Percentiles rank a stretch among this genome's conserved stretches.
These are phyloP conservation scores for Botia almorhae DNA, from an alignment of 2,797 vertebrate genomes.

Conservation along the genomic window DNA sequence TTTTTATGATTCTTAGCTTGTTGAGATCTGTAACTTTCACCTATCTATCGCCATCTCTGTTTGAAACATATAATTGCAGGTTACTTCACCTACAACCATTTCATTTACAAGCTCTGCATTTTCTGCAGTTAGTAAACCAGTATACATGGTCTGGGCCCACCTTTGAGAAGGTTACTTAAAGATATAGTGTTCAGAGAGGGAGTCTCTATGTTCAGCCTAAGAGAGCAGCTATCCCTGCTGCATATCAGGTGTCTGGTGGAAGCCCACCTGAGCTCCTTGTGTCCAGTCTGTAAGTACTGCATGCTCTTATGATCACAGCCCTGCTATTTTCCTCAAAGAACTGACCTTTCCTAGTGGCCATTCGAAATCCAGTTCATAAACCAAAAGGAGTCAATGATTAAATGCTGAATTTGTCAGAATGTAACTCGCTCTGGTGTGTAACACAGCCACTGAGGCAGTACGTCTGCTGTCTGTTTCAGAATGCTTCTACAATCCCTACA, in stretches of 20 bases:
- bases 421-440: neutral
- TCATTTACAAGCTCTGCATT: too few relatives aligned
- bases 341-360: constrained; percentile 4
- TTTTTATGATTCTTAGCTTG: neutral
- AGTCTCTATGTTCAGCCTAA: constrained; percentile 6
- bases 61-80: too few relatives aligned
- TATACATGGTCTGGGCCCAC: constrained; percentile 18
- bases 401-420: neutral
- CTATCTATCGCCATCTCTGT: too few relatives aligned
- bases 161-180: constrained; percentile 18
- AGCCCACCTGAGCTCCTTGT: constrained; percentile 39
- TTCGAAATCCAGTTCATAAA: neutral
- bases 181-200: constrained; percentile 19
- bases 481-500: neutral
- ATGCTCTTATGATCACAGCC: constrained; percentile 32
- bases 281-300: constrained; percentile 19
- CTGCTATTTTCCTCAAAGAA: neutral
- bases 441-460: neutral
- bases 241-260: constrained; percentile 46
- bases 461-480: neutral
- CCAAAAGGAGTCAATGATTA: neutral
- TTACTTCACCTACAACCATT: too few relatives aligned
- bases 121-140: neutral
- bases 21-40: too few relatives aligned
- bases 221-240: constrained; percentile 2